Percentiles rank a stretch among this genome's conserved stretches.
Conservation (phyloP, 2,113 vertebrate species). For the Chelonoidis abingdonii region DNA sequence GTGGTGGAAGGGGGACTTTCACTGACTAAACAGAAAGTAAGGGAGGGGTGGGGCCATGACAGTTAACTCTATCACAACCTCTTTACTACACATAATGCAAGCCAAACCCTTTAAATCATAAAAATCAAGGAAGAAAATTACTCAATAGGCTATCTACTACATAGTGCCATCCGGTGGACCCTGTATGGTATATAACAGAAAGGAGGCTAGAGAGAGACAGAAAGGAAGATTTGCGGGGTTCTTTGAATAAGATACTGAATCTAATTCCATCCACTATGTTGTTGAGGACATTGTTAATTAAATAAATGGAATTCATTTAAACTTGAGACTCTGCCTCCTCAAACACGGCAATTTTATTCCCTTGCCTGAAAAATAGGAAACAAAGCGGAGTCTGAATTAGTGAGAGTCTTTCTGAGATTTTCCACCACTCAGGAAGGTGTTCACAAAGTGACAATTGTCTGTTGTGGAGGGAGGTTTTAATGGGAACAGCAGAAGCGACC, state of each 20-base stretch:
- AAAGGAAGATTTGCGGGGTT: not conserved
- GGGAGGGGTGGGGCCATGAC: too few relatives aligned
- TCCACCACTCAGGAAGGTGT: too few relatives aligned
- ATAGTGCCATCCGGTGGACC: not conserved
- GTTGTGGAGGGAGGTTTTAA: not conserved
- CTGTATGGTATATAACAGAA: not conserved
- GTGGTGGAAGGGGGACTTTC: too few relatives aligned
- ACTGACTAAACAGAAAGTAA: too few relatives aligned
- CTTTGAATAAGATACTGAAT: accelerated
- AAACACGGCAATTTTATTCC: not conserved
- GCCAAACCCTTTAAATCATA: not conserved
- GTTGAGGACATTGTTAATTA: not conserved
- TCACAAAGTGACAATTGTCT: not conserved
- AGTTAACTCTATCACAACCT: too few relatives aligned
- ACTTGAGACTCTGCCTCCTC: not conserved
- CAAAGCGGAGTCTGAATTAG: not conserved
- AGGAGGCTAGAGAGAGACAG: not conserved
- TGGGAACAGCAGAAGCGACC: accelerated
- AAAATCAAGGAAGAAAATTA: not conserved
- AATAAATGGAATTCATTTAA: not conserved
- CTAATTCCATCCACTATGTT: not conserved
- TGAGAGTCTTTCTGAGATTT: not conserved
- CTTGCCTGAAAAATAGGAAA: not conserved
- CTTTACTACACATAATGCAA: not conserved
- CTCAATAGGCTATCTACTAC: not conserved